These are phyloP conservation scores for Tillus elongatus DNA, from an alignment of 2,888 invertebrate genomes.

Conservation along the genomic window DNA sequence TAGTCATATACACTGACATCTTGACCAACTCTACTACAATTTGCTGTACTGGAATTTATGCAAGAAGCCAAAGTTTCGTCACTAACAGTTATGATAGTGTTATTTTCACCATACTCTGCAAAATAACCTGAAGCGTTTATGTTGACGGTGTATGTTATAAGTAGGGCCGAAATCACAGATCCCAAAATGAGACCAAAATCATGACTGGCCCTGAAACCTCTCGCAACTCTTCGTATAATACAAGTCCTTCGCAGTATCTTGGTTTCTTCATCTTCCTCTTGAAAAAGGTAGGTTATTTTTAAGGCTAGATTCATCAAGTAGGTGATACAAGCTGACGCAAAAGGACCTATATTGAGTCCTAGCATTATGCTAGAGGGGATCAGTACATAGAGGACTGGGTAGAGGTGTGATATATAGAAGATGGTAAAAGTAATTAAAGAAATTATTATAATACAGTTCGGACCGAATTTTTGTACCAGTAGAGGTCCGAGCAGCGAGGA, in stretches of 20 bases:
- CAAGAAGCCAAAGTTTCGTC: no score
- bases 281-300: slow-evolving; percentile 40
- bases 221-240: slow-evolving; percentile 44
- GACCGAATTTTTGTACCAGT: slow-evolving; percentile 46
- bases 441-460: slow-evolving; percentile 45
- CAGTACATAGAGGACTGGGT: slow-evolving; percentile 46
- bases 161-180: slow-evolving; percentile 44
- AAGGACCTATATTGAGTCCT: slow-evolving; percentile 48
- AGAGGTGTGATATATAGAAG: slow-evolving; percentile 53
- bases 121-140: slow-evolving; percentile 5
- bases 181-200: slow-evolving; percentile 51
- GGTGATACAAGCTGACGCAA: slow-evolving; percentile 33
- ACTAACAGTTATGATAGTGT: background rate
- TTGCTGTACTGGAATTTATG: no score
- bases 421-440: slow-evolving; percentile 40
- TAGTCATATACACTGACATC: slow-evolving; percentile 29
- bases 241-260: slow-evolving; percentile 30
- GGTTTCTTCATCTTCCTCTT: slow-evolving; percentile 37
- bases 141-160: slow-evolving; percentile 29
- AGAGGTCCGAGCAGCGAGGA: slow-evolving; percentile 47
- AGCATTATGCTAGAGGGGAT: slow-evolving; percentile 46
- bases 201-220: slow-evolving; percentile 49
- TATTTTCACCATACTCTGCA: background rate
- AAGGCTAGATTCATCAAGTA: slow-evolving; percentile 42
- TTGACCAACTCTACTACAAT: no score